Evolutionary conservation across 2,797 vertebrate genomes (phyloP).

Genomic region (Amphiprion clarkii): DNA sequence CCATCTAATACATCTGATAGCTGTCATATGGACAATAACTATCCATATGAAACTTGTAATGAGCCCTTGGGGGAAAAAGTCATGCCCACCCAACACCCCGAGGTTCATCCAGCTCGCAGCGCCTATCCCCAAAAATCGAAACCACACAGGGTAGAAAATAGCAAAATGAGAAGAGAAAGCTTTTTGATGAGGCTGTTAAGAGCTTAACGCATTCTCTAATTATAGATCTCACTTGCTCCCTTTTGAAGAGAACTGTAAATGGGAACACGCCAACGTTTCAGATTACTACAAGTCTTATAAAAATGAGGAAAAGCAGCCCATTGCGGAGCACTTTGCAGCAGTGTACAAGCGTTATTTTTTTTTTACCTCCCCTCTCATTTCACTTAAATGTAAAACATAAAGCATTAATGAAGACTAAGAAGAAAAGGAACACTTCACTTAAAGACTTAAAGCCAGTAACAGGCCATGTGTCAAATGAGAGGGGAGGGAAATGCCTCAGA

Average conservation of each 20-base stretch:
- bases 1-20: conserved; percentile 57
- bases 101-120: conserved; percentile 60
- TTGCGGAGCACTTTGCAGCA: conserved; percentile 64
- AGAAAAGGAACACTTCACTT: conserved; percentile 80
- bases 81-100: conserved; percentile 74
- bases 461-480: conserved; percentile 80
- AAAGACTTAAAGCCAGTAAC: conserved; percentile 58
- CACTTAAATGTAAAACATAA: conserved; percentile 76
- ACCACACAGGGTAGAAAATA: conserved; percentile 79
- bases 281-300: conserved; percentile 81
- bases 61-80: conserved; percentile 51
- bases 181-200: conserved; percentile 82
- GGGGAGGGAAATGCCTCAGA: conserved; percentile 71
- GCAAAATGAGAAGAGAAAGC: conserved; percentile 83
- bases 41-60: conserved; percentile 65
- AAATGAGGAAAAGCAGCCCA: conserved; percentile 66
- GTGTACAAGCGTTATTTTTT: conserved; percentile 24
- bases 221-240: conserved; percentile 81
- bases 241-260: conserved; percentile 86
- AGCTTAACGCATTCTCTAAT: conserved; percentile 84
- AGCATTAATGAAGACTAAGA: conserved; percentile 81
- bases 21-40: conserved; percentile 61
- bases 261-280: conserved; percentile 77
- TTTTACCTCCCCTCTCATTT: conserved; percentile 82
- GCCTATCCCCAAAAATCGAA: conserved; percentile 69